Base-by-base conservation (phyloP, 2,113 vertebrate genomes). In the Sander vitreus region DNA sequence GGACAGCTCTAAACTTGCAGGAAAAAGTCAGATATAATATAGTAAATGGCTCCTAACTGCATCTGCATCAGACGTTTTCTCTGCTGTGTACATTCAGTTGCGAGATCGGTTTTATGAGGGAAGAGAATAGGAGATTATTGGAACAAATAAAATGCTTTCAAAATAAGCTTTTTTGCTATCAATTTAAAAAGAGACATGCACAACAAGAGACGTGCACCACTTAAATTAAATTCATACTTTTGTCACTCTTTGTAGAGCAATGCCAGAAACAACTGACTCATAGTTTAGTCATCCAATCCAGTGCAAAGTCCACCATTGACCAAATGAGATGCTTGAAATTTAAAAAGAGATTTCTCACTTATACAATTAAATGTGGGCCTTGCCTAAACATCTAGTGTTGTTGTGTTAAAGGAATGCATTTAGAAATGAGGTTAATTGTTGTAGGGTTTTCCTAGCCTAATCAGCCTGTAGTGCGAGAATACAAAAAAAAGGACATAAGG, bases 261-360 rank as follows among this genome's bases (percentile, higher is more conserved):
- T 82, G 43, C 33, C 30, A 33, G 30, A 73, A 25, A 60, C 47
- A 33, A 16, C 25, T 39, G 66, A 78, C 15, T 55, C 57, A 64
- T 30, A 43, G n/a, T 53, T 33, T 68, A 59, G 27, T 57, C 47
- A 54, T 68, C 55, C 39, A 45, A 67, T 43, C 16, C 50, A 47
- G 51, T 15, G 14, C 8, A 76, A 39, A 66, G 36, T 33, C 63
- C 23, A 23, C 23, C 64, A 39, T 9, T 39, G 13, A 47, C 4
- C 36, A 27, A 47, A 55, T 30, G 51, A 60, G 19, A 15, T 9
- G 19, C 1, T 21, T 43, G 9, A 47, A 15, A 19, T 39, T 27
- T 19, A 27, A 50, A 30, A 19, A 50, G 5, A 5, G 14, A 36
- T 30, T 12, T 47, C 33, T 65, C 51, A 33, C 14, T 19, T 25